phyloP scores from a whole-genome alignment of 2,113 vertebrate species.

The Australoheros scitulus region DNA sequence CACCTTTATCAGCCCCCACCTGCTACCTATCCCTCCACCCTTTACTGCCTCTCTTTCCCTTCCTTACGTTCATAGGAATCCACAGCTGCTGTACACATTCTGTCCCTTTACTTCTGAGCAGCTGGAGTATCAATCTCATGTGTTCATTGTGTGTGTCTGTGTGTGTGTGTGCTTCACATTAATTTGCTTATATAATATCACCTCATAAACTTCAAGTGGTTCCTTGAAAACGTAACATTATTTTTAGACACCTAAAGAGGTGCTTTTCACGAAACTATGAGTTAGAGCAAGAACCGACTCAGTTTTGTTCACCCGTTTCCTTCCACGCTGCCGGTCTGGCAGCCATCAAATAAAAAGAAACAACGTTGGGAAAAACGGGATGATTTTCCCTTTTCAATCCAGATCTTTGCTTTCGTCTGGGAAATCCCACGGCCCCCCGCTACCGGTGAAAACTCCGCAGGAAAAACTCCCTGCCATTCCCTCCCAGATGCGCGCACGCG shows the following conservation, averaged over 20 bases:
- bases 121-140: constrained; percentile 75
- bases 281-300: too few relatives aligned
- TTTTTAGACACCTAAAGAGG: too few relatives aligned
- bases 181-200: not conserved
- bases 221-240: not conserved
- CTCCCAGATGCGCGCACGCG: not conserved
- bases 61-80: constrained; percentile 62
- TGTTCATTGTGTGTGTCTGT: constrained; percentile 47
- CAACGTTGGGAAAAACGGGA: not conserved
- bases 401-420: constrained; percentile 9
- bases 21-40: constrained; percentile 22
- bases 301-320: not conserved
- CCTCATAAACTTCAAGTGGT: not conserved
- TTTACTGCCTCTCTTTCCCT: constrained; percentile 2
- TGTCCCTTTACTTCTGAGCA: constrained; percentile 75
- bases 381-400: constrained; percentile 32
- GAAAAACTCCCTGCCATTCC: constrained; percentile 68
- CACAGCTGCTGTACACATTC: constrained; percentile 78
- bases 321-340: not conserved
- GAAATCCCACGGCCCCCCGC: constrained; percentile 62
- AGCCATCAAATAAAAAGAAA: not conserved
- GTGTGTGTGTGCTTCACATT: not conserved
- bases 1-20: constrained; percentile 11
- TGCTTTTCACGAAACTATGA: too few relatives aligned
- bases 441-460: constrained; percentile 63